phyloP scores from a whole-genome alignment of 2,113 vertebrate species.

The Chloropsis cyanopogon region DNA sequence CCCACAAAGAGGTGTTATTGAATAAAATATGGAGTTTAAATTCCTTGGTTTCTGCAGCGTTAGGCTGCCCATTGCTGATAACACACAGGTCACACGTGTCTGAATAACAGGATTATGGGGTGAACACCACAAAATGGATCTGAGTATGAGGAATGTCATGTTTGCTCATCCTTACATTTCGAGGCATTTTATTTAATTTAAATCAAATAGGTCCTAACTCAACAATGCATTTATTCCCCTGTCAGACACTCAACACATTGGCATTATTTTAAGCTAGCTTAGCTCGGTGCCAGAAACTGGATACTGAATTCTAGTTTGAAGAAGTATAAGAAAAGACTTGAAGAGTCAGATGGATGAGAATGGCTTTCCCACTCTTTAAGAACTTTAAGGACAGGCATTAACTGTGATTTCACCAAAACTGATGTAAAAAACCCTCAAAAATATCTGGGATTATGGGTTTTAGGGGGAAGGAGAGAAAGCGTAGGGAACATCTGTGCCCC shows the following conservation, averaged over 20 bases:
- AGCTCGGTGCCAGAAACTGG: neutral
- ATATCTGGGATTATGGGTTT: neutral
- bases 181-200: neutral
- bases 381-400: neutral
- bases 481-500: neutral
- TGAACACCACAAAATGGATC: neutral
- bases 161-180: neutral
- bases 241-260: neutral
- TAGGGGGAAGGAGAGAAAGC: neutral
- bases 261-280: neutral
- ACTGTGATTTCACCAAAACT: neutral
- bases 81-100: neutral
- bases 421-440: neutral
- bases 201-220: slow-evolving; percentile 1
- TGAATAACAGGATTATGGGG: neutral
- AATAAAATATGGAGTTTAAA: slow-evolving; percentile 1
- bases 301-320: neutral
- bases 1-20: neutral
- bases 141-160: neutral
- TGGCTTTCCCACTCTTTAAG: neutral
- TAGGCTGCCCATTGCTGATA: slow-evolving; percentile 30
- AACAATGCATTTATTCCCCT: neutral
- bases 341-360: neutral
- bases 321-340: neutral
- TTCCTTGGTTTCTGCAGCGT: neutral